phyloP scores from a whole-genome alignment of 2,888 invertebrate genomes.

The Lamellibrachia satsuma region DNA sequence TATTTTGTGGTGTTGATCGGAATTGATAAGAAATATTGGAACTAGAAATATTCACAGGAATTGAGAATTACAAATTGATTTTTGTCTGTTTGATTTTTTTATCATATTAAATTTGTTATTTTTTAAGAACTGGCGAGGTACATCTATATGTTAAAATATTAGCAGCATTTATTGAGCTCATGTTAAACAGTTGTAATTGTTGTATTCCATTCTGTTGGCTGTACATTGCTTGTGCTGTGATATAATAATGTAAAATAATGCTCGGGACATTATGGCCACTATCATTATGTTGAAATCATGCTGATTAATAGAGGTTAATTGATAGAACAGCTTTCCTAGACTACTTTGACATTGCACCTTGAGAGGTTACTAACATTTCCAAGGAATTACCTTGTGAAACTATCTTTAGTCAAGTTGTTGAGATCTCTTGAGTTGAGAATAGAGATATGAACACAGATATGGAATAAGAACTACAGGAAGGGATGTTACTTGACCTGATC shows the following conservation, averaged over 20 bases:
- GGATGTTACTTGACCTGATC: background rate
- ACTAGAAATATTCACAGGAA: background rate
- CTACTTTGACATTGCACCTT: background rate
- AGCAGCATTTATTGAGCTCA: too few relatives aligned
- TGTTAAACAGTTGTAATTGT: too few relatives aligned
- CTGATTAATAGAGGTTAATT: background rate
- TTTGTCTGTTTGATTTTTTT: background rate
- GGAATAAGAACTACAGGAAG: background rate
- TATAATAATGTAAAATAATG: background rate
- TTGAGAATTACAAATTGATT: background rate
- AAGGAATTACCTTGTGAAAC: background rate
- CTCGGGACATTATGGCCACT: background rate
- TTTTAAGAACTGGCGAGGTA: too few relatives aligned
- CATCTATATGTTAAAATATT: too few relatives aligned
- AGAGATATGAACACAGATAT: background rate
- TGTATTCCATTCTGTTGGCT: too few relatives aligned
- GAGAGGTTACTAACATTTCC: background rate
- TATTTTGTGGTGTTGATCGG: too few relatives aligned
- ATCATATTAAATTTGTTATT: background rate
- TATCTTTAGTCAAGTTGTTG: background rate
- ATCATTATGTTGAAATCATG: background rate
- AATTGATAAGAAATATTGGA: too few relatives aligned
- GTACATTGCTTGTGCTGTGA: too few relatives aligned
- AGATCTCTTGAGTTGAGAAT: background rate
- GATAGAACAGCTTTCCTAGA: background rate